Evolutionary conservation across 1,140 invertebrate species (phyloP), one percentile per base, ranked within the genome.

Genomic region (Zaprionus ghesquierei): DNA sequence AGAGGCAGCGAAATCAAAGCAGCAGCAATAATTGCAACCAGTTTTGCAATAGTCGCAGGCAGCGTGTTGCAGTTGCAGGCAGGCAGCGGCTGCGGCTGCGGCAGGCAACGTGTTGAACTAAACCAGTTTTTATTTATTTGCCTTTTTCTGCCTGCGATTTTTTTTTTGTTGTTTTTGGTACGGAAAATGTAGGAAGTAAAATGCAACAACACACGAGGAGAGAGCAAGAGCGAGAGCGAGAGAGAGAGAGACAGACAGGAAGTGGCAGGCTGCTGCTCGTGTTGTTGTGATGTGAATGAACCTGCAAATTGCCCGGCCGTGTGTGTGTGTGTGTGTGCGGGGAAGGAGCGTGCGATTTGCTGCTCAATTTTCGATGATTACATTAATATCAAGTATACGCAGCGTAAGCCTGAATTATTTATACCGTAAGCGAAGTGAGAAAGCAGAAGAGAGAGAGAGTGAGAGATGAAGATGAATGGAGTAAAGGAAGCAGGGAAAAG

Each of bases 181-280:
- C 66, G 71, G 80, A 85, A 84, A 84, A 84, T 79, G 71, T 86
- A 87, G 81, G 81, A 86, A 86, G 81, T 86, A 62, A 75, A 69
- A 77, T 74, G 71, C 70, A 73, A 29, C 46, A 62, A 25, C 50
- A 62, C 51, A 25, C 60, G 64, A 20, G 31, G 51, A 10, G 20
- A 56, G 25, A 35, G 41, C 2, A 8, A 44, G 12, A 23, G n/a
- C n/a, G 53, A 3, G 54, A 59, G 13, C 12, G 60, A 68, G 58
- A 35, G 56, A 69, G 56, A 74, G 53, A 69, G 59, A 75, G 35
- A 73, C 58, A 87, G 81, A 81, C 82, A 86, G 82, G 82, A 86
- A 86, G 82, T 86, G 66, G 61, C 49, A 74, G 64, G 61, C 59
- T 41, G 51, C 41, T 44, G 35, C 58, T 75, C 63, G 38, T 58